These are phyloP conservation scores for Dascillus cervinus DNA, from an alignment of 2,888 invertebrate genomes.

Conservation along the genomic window DNA sequence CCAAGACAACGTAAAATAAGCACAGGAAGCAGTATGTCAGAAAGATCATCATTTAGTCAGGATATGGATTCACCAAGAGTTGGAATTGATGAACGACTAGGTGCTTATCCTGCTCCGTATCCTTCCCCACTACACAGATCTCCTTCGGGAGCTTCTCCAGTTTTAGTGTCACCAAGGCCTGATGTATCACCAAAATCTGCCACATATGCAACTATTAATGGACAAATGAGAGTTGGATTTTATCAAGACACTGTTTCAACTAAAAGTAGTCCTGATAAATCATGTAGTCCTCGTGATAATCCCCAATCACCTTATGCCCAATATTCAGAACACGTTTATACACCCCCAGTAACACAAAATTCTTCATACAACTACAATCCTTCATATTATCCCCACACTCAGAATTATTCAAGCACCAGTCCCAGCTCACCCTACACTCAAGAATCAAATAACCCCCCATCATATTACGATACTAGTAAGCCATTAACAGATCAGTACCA, in stretches of 20 bases:
- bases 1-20: slow-evolving; percentile 61
- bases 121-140: slow-evolving; percentile 67
- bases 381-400: slow-evolving; percentile 35
- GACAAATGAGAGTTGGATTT: slow-evolving; percentile 78
- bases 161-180: slow-evolving; percentile 61
- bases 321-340: slow-evolving; percentile 49
- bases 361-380: slow-evolving; percentile 32
- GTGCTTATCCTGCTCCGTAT: slow-evolving; percentile 62
- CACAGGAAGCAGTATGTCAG: slow-evolving; percentile 73
- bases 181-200: slow-evolving; percentile 59
- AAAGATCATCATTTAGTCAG: slow-evolving; percentile 70
- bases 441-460: slow-evolving; percentile 25
- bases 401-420: slow-evolving; percentile 40
- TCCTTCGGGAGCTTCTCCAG: slow-evolving; percentile 58
- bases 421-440: slow-evolving; percentile 44
- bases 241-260: slow-evolving; percentile 83
- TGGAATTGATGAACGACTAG: slow-evolving; percentile 52
- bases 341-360: slow-evolving; percentile 46
- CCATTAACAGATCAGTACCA: slow-evolving; percentile 42
- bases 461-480: slow-evolving; percentile 55
- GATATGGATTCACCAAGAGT: slow-evolving; percentile 65
- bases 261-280: slow-evolving; percentile 77
- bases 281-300: slow-evolving; percentile 71
- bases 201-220: slow-evolving; percentile 69
- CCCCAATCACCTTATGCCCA: slow-evolving; percentile 52